Base-by-base conservation (phyloP, 2,113 vertebrate species). In the Myocastor coypus region DNA sequence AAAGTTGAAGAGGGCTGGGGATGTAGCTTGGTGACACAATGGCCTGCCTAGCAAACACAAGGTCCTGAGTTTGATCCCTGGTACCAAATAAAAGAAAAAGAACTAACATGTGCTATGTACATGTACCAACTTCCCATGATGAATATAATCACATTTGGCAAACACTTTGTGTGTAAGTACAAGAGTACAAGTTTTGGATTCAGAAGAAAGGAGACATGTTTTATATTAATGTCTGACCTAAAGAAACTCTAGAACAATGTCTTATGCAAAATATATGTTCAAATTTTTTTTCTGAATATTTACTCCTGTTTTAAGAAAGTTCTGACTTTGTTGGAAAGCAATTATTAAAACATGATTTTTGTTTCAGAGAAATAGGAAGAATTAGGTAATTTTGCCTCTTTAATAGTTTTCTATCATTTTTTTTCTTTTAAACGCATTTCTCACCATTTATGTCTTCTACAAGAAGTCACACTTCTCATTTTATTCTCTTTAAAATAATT, bases 401-500 rank as follows among this genome's bases (percentile, higher is more conserved):
- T 63, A 81, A 90, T 87, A 63, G 37, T 66, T 90, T 96, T 59
- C 37, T 78, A 61, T 12, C 28, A 14, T 50, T 86, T 80, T 46
- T 46, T 83, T 64, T 46, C 22, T 85, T 68, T 84, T 64, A 46
- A 5, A 69, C 24, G 83, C 34, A 28, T 63, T 7, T 91, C 83
- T 94, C 7, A 11, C 16, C 5, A 77, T 78, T 89, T 95, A 83
- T 46, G 75, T 64, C 59, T 95, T 92, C 46, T 87, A 71, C 7
- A 87, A 86, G 81, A 86, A 93, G 57, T 75, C 89, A 89, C 20
- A 75, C 6, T 2, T 94, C 40, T 77, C n/a, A 37, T 83, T 75
- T 30, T 92, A 34, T 63, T 93, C 52, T 61, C 75, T 61, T 78
- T 96, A 68, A 86, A 55, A 52, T 37, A 69, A 87, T n/a, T 75